These are phyloP conservation scores for Acanthaster planci DNA, from an alignment of 35 echinoderm and acorn worm genomes.

Conservation along the genomic window DNA sequence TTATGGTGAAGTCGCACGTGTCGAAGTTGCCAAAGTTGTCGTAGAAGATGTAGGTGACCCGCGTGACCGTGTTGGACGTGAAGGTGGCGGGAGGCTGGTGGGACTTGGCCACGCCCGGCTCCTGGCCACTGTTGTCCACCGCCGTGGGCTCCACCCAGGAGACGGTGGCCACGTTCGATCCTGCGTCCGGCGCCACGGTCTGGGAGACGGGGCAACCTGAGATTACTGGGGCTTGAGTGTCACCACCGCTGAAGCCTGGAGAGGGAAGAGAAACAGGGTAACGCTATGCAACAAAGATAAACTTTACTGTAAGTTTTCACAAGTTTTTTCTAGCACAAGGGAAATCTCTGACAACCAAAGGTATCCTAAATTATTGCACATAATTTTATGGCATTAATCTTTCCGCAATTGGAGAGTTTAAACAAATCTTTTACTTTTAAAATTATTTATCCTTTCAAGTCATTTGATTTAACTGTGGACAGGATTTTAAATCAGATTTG, in stretches of 20 bases:
- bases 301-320: no score
- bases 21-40: conserved; percentile 54
- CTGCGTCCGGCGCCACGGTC: conserved; percentile 24
- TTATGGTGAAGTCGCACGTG: conserved; percentile 47
- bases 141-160: conserved; percentile 75
- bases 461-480: no score
- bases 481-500: no score
- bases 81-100: conserved; percentile 39
- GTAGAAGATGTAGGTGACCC: conserved; percentile 57
- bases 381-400: no score
- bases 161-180: conserved; percentile 23
- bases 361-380: no score
- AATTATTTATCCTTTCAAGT: no score
- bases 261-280: no score
- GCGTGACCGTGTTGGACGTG: conserved; percentile 23
- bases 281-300: no score
- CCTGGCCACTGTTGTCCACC: conserved; percentile 61
- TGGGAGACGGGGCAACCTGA: conserved; percentile 42
- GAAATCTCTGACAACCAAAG: no score
- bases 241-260: neutral
- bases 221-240: conserved; percentile 59
- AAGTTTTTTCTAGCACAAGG: no score
- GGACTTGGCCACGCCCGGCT: conserved; percentile 19
- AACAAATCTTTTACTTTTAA: no score
- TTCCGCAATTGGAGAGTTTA: no score